These are phyloP conservation scores for Sussaba pulchella DNA, from an alignment of 2,888 invertebrate species.

Conservation along the genomic window DNA sequence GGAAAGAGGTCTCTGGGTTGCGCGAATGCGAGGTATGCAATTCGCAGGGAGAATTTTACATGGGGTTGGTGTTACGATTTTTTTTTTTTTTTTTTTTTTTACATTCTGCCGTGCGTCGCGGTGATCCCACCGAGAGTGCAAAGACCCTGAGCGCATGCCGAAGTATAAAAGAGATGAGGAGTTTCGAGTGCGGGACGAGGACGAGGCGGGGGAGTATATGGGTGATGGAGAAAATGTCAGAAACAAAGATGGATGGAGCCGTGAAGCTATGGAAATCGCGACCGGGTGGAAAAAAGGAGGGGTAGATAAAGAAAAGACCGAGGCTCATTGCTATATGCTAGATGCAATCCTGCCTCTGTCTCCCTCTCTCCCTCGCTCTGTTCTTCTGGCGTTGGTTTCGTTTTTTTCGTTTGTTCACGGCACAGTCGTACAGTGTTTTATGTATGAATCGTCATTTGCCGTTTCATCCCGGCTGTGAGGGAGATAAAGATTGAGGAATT, in stretches of 20 bases:
- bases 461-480: not conserved
- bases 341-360: constrained; percentile 28
- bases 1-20: constrained; percentile 57
- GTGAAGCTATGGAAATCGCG: constrained; percentile 21
- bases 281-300: not conserved
- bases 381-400: not conserved
- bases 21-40: constrained; percentile 75
- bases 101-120: constrained; percentile 21
- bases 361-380: not conserved
- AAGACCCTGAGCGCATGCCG: constrained; percentile 54
- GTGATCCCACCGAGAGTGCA: constrained; percentile 63
- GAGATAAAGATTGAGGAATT: constrained; percentile 7
- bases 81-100: too few relatives aligned
- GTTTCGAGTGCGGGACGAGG: constrained; percentile 41
- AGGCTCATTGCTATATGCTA: constrained; percentile 31
- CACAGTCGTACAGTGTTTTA: not conserved
- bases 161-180: constrained; percentile 43
- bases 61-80: constrained; percentile 68
- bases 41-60: constrained; percentile 78
- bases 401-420: constrained; percentile 24
- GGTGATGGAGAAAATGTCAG: constrained; percentile 28
- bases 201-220: constrained; percentile 31
- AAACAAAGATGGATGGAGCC: constrained; percentile 26
- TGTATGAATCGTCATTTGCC: constrained; percentile 44
- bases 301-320: constrained; percentile 33